Evolutionary conservation across 2,888 invertebrate species (phyloP).

Genomic region (Choreutis nemorana): DNA sequence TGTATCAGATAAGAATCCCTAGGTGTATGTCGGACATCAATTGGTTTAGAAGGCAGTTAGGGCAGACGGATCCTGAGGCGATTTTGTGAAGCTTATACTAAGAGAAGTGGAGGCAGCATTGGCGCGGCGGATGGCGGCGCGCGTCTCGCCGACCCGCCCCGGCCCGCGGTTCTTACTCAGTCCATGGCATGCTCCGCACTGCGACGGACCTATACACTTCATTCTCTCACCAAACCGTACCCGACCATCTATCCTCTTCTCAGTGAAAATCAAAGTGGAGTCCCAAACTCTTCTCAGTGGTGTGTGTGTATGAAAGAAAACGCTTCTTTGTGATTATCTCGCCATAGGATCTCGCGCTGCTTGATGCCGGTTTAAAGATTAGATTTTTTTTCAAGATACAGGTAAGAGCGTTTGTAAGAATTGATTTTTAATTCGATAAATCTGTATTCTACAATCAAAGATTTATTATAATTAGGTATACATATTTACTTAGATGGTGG

Average conservation of each 20-base stretch:
- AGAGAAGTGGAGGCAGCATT: slow-evolving; percentile 10
- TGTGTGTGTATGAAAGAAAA: slow-evolving; percentile 14
- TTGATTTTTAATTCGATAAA: no score
- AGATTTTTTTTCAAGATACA: slow-evolving; percentile 30
- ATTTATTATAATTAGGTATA: no score
- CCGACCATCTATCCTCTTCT: no score
- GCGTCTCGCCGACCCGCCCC: slow-evolving; percentile 15
- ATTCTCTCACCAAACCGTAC: slow-evolving; percentile 6
- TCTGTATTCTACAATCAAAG: no score
- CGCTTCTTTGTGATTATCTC: slow-evolving; percentile 29
- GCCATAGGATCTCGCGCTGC: slow-evolving; percentile 24
- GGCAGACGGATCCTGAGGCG: no score
- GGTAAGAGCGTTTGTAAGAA: no score
- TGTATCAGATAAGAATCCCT: no score
- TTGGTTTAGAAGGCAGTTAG: no score
- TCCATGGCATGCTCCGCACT: slow-evolving; percentile 46
- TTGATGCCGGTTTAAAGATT: slow-evolving; percentile 36
- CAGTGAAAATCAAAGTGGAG: slow-evolving; percentile 5
- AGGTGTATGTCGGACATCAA: no score
- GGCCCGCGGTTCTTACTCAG: slow-evolving; percentile 23
- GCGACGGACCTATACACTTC: slow-evolving; percentile 36
- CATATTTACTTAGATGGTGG: no score
- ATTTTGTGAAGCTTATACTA: no score
- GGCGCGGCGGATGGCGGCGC: slow-evolving; percentile 12
- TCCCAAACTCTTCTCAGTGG: slow-evolving; percentile 6